These are phyloP conservation scores for Palythoa grandiflora DNA, from an alignment of 92 coral and sea anemone genomes.

Conservation along the genomic window DNA sequence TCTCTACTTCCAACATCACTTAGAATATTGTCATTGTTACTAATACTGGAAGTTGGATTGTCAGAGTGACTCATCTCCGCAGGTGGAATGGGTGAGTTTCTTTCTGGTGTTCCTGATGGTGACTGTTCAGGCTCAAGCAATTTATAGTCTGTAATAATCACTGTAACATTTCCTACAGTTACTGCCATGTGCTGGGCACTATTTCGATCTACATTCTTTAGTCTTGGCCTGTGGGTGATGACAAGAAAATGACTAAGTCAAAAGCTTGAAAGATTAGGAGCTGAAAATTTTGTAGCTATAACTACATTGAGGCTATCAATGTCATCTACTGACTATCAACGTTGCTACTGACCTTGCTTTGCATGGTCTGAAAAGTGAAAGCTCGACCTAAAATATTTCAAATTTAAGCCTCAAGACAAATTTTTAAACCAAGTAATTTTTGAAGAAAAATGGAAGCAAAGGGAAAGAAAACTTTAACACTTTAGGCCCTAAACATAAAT, in stretches of 20 bases:
- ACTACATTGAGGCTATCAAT: no score
- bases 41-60: conserved; percentile 64
- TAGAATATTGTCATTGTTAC: conserved; percentile 68
- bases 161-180: conserved; percentile 95
- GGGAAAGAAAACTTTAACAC: no score
- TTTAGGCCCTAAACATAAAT: no score
- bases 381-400: no score
- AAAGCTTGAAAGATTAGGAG: background rate
- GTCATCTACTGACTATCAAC: no score
- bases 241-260: background rate
- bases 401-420: no score
- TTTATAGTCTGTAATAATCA: conserved; percentile 96
- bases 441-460: no score
- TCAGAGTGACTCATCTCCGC: conserved; percentile 70
- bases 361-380: no score
- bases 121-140: conserved; percentile 82
- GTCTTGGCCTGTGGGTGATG: conserved; percentile 77
- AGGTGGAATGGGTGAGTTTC: conserved; percentile 68
- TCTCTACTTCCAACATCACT: conserved; percentile 71
- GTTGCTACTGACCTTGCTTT: no score
- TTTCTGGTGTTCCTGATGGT: conserved; percentile 79
- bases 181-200: conserved; percentile 98
- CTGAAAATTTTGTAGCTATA: no score
- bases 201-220: conserved; percentile 89
- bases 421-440: no score